These are phyloP conservation scores for Salvelinus alpinus DNA, from an alignment of 2,113 vertebrate species.

Conservation along the genomic window DNA sequence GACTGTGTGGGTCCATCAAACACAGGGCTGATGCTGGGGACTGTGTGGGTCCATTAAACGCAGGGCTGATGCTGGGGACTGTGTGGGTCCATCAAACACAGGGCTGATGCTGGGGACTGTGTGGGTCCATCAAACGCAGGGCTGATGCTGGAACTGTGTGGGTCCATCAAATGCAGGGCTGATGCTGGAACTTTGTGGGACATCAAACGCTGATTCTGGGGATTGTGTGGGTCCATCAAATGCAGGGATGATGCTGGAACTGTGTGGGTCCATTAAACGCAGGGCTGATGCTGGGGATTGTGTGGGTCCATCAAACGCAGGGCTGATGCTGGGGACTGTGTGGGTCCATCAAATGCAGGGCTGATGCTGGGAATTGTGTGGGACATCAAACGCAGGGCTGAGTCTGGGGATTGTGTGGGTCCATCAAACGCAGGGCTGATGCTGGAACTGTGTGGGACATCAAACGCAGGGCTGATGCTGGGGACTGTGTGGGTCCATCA, in stretches of 20 bases:
- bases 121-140: conserved; percentile 23
- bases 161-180: conserved; percentile 33
- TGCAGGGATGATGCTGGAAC: conserved; percentile 47
- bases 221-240: conserved; percentile 20
- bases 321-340: conserved; percentile 50
- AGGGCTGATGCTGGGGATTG: conserved; percentile 51
- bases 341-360: conserved; percentile 16
- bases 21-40: conserved; percentile 50
- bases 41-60: conserved; percentile 11
- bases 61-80: conserved; percentile 52
- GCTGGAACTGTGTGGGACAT: too few relatives aligned
- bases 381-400: conserved; percentile 31
- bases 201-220: conserved; percentile 59
- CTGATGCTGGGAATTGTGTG: conserved; percentile 47
- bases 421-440: not conserved
- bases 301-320: conserved; percentile 51
- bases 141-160: conserved; percentile 45
- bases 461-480: too few relatives aligned
- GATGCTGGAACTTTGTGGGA: conserved; percentile 46
- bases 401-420: conserved; percentile 32
- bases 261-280: conserved; percentile 7
- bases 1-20: conserved; percentile 20
- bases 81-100: conserved; percentile 25
- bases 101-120: conserved; percentile 50
- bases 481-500: too few relatives aligned